Percentiles rank a stretch among this genome's conserved stretches.
These are phyloP conservation scores for Pterobdella sp. DNA, from an alignment of 2,888 invertebrate species.

Conservation along the genomic window DNA sequence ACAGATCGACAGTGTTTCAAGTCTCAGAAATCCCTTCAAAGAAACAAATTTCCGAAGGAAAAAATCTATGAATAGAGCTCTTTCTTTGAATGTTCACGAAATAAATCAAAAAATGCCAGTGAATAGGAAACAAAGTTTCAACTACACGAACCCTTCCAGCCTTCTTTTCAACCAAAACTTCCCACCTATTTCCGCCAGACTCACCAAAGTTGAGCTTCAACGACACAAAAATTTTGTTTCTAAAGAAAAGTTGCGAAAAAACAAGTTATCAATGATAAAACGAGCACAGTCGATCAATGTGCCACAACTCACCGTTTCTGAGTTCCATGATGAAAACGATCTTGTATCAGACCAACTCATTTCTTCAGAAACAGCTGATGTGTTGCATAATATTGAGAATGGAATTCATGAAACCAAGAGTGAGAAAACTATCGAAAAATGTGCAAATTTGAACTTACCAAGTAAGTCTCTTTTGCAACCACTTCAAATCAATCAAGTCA, in stretches of 20 bases:
- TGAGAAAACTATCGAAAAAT: no score
- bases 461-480: no score
- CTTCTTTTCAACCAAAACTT: neutral
- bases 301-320: neutral
- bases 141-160: neutral
- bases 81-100: conserved; percentile 16
- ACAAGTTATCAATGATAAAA: neutral
- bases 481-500: no score
- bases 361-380: neutral
- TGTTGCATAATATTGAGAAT: neutral
- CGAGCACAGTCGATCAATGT: conserved; percentile 10
- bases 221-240: neutral
- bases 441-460: neutral
- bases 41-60: neutral
- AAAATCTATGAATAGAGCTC: conserved; percentile 20
- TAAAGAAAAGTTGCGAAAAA: neutral
- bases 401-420: neutral
- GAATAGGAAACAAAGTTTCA: conserved; percentile 3
- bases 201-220: no score
- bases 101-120: neutral
- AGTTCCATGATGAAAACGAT: neutral
- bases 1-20: conserved; percentile 23
- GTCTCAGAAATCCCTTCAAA: conserved; percentile 1
- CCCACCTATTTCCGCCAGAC: no score
- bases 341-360: neutral